Base-by-base conservation (phyloP, 2,113 vertebrate genomes). In the Noctilio leporinus region DNA sequence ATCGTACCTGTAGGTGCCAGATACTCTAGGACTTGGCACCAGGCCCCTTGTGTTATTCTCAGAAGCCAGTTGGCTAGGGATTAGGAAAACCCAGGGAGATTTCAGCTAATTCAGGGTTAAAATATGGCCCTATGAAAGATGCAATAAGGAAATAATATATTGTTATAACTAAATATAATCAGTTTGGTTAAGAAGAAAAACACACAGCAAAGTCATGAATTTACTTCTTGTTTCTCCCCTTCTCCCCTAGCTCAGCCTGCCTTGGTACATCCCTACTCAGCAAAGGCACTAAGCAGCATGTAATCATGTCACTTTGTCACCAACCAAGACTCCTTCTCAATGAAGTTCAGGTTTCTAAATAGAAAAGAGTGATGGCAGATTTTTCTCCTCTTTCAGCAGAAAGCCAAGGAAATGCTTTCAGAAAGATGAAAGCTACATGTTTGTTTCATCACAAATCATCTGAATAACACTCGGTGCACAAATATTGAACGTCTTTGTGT, bases 381-480 rank as follows among this genome's bases (percentile, higher is more conserved):
- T 91, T 95, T 96, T 19, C 51, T 49, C 89, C 49, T 92, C 92
- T 87, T 97, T 93, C 84, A 96, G 91, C 88, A 97, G 93, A 97
- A 94, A 97, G 75, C 82, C 86, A 96, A 93, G 80, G 78, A 96
- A 95, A 96, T 93, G 70, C 84, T 97, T 97, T 96, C 91, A 96
- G 89, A 84, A 92, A 92, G 80, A 95, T 89, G 89, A 95, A 97
- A 96, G 96, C 83, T 91, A 70, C 65, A 94, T 83, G 72, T 95
- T 70, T 49, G 80, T 91, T 93, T 95, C 80, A 94, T 91, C 89
- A 93, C 95, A 97, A 91, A 96, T 96, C 93, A 96, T 94, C 89
- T 84, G 16, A 84, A 86, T 96, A 97, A 92, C 89, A 96, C 62
- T 77, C 43, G 70, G 57, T 85, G 88, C 88, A 95, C 94, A 96